A percentile compares a stretch with the other conserved stretches of the same genome.
Conservation (phyloP, 2,888 invertebrate species). For the Hybos culiciformis region DNA sequence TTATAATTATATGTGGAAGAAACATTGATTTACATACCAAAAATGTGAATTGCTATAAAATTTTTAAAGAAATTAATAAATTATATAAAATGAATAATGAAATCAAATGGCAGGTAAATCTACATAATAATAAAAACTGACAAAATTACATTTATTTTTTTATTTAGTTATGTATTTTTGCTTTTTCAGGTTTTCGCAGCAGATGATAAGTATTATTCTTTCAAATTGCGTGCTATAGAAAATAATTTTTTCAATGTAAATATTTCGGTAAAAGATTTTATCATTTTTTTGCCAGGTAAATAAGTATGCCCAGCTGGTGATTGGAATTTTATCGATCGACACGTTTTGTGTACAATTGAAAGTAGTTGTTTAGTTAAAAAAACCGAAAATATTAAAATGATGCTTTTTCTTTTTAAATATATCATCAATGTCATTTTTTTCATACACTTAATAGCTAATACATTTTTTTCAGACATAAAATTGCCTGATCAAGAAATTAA, state of each 20-base stretch:
- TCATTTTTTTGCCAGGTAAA: neutral
- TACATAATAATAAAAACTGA: neutral
- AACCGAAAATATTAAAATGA: too few relatives aligned
- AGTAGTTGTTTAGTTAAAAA: too few relatives aligned
- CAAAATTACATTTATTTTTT: neutral
- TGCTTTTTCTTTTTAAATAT: too few relatives aligned
- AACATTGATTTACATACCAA: neutral
- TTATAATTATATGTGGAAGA: neutral
- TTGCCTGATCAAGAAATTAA: too few relatives aligned
- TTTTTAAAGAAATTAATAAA: neutral
- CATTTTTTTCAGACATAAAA: too few relatives aligned
- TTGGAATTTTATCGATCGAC: too few relatives aligned
- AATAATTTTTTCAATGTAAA: neutral
- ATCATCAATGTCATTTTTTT: too few relatives aligned
- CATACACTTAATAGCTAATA: too few relatives aligned
- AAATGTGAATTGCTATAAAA: neutral
- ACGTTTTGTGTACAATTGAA: too few relatives aligned
- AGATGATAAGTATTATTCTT: neutral
- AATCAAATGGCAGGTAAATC: constrained; percentile 1
- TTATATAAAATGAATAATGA: neutral
- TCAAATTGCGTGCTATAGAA: neutral
- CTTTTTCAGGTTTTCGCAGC: neutral
- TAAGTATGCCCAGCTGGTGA: too few relatives aligned
- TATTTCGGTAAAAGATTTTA: neutral
- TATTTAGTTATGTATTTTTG: neutral